phyloP scores from a whole-genome alignment of 2,888 invertebrate species.

The Escarpia spicata region DNA sequence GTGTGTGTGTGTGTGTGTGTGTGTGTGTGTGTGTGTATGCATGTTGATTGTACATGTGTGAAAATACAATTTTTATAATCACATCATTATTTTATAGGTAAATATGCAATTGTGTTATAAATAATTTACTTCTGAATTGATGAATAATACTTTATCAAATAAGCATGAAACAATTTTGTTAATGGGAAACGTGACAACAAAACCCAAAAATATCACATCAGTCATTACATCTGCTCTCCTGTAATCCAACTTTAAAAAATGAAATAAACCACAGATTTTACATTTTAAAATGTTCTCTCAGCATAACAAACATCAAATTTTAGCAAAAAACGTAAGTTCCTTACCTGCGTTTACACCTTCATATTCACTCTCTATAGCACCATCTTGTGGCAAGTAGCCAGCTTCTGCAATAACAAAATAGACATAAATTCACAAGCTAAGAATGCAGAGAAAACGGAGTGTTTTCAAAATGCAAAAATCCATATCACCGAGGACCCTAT shows the following conservation, averaged over 20 bases:
- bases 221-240: not conserved
- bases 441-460: too few species aligned
- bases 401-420: not conserved
- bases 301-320: not conserved
- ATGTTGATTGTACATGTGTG: too few species aligned
- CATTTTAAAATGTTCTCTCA: not conserved
- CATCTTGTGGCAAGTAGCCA: not conserved
- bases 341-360: constrained; percentile 6
- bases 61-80: too few species aligned
- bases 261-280: not conserved
- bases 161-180: not conserved
- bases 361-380: not conserved
- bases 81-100: not conserved
- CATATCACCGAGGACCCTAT: too few species aligned
- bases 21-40: too few species aligned
- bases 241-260: not conserved
- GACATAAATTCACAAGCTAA: not conserved
- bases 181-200: not conserved
- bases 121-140: not conserved
- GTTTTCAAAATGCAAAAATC: too few species aligned
- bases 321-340: not conserved
- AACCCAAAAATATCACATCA: not conserved
- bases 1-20: too few species aligned
- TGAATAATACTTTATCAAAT: not conserved
- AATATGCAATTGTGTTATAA: not conserved